phyloP scores from a whole-genome alignment of 2,113 vertebrate genomes.

The Talpa occidentalis region DNA sequence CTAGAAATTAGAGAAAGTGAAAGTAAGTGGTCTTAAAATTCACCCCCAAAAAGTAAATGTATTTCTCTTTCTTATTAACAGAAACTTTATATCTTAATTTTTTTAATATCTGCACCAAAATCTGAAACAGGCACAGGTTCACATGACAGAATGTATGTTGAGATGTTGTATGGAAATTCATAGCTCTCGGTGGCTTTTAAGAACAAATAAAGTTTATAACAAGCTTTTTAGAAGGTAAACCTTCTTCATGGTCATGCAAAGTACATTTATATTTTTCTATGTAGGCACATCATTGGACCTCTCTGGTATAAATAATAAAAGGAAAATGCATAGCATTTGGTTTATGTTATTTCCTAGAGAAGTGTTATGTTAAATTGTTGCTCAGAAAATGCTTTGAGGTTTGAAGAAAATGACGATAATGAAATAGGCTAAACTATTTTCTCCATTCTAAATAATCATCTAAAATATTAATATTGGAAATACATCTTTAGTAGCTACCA shows the following conservation, averaged over 20 bases:
- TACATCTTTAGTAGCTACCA: not conserved
- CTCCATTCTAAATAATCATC: conserved; percentile 35
- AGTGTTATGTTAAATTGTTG: not conserved
- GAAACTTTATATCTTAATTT: not conserved
- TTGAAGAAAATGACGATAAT: not conserved
- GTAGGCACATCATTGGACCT: not conserved
- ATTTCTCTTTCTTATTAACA: conserved; percentile 51
- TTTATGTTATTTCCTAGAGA: conserved; percentile 19
- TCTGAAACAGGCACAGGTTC: conserved; percentile 35
- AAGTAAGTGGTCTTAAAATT: conserved; percentile 32
- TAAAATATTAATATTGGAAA: conserved; percentile 43
- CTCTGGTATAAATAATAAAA: conserved; percentile 9
- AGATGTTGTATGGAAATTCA: not conserved
- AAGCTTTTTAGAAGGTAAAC: conserved; percentile 43
- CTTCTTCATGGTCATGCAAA: not conserved
- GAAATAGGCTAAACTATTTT: not conserved
- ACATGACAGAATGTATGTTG: not conserved
- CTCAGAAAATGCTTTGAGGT: conserved; percentile 3
- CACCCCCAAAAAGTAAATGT: not conserved
- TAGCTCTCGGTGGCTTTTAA: conserved; percentile 20
- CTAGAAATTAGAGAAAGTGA: conserved; percentile 84
- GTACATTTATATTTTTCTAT: not conserved
- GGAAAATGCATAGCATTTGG: not conserved
- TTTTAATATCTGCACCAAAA: conserved; percentile 40
- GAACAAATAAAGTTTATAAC: not conserved